Percentiles rank a stretch among this genome's conserved stretches.
phyloP scores from a whole-genome alignment of 2,797 vertebrate genomes.

The Hippoglossus hippoglossus region DNA sequence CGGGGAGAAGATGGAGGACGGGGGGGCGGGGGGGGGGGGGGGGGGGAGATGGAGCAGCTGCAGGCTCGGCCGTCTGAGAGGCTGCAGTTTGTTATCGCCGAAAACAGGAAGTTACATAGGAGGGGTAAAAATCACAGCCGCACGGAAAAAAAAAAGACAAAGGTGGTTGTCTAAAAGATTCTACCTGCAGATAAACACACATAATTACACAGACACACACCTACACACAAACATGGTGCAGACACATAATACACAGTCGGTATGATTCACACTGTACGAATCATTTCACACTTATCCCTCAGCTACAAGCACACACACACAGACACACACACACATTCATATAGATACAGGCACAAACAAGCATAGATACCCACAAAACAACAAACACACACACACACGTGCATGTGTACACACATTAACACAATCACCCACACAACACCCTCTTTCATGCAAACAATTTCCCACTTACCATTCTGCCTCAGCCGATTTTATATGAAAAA shows the following conservation, averaged over 20 bases:
- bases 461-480: conserved; percentile 34
- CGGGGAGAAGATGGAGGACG: conserved; percentile 66
- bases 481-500: conserved; percentile 21
- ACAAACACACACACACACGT: not conserved
- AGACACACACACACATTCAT: conserved; percentile 3
- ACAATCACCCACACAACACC: conserved; percentile 9
- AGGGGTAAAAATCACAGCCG: conserved; percentile 17
- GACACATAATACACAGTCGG: not conserved
- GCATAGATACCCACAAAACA: not conserved
- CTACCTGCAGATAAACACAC: conserved; percentile 29
- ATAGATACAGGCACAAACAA: conserved; percentile 6
- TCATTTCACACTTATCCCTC: conserved; percentile 38
- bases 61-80: conserved; percentile 58
- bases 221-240: conserved; percentile 13
- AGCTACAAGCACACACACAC: not conserved
- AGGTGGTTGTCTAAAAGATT: conserved; percentile 16
- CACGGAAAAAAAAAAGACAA: conserved; percentile 11
- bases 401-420: conserved; percentile 10
- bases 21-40: conserved; percentile 13
- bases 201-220: conserved; percentile 29
- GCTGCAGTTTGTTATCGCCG: conserved; percentile 72
- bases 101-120: conserved; percentile 47
- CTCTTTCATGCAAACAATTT: conserved; percentile 49
- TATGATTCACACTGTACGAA: conserved; percentile 48
- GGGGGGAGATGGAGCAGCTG: conserved; percentile 70